Percentiles rank a stretch among this genome's conserved stretches.
Evolutionary conservation across 2,113 vertebrate species (phyloP).

Genomic region (Lophura nycthemera): DNA sequence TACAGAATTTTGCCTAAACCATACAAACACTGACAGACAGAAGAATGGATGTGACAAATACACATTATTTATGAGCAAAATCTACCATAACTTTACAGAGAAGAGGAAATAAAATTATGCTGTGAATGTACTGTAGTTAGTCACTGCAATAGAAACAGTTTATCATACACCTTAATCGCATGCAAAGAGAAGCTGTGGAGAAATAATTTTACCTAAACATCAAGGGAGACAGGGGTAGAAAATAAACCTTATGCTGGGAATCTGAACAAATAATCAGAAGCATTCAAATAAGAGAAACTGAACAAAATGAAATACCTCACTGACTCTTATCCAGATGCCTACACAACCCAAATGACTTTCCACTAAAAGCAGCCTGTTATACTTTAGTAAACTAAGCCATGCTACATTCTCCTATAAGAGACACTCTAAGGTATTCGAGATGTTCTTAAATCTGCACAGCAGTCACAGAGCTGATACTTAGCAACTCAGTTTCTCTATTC

Average conservation of each 20-base stretch:
- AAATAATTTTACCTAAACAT: not conserved
- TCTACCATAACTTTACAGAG: not conserved
- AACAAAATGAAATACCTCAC: not conserved
- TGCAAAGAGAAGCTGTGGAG: not conserved
- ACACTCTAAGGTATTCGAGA: not conserved
- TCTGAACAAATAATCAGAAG: not conserved
- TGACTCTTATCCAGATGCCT: not conserved
- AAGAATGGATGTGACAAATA: not conserved
- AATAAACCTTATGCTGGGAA: not conserved
- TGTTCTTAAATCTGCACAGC: not conserved
- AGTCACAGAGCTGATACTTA: not conserved
- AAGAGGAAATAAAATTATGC: not conserved
- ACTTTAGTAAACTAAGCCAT: not conserved
- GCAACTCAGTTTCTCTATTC: not conserved
- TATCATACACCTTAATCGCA: not conserved
- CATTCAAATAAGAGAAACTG: not conserved
- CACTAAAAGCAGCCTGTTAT: not conserved
- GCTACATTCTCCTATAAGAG: not conserved
- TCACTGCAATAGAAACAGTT: not conserved
- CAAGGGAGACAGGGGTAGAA: not conserved
- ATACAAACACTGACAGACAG: not conserved
- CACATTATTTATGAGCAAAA: not conserved
- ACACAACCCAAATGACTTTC: not conserved
- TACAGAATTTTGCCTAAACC: fast-evolving
- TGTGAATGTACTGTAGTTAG: not conserved